Evolutionary conservation across 2,888 invertebrate species (phyloP).

Genomic region (Fragum whitleyi): DNA sequence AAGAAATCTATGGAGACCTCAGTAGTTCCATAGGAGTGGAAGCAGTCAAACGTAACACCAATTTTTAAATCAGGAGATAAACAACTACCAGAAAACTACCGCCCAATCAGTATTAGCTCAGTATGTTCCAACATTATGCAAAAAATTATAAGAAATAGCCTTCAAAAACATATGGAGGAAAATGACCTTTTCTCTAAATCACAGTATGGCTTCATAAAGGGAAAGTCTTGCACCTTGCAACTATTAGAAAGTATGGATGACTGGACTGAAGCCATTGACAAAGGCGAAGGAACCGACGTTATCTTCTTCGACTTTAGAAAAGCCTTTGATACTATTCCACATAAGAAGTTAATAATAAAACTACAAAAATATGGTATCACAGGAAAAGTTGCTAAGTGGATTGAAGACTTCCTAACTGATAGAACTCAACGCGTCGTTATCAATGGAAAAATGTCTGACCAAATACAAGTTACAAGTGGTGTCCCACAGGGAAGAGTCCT

Average conservation of each 20-base stretch:
- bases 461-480: neutral
- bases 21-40: neutral
- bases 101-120: constrained; percentile 13
- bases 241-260: constrained; percentile 7
- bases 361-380: constrained; percentile 19
- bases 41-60: too few species aligned
- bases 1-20: neutral
- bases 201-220: constrained; percentile 19
- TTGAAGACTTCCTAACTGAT: constrained; percentile 3
- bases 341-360: constrained; percentile 8
- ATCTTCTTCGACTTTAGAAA: constrained; percentile 30
- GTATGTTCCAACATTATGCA: neutral
- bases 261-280: constrained; percentile 9
- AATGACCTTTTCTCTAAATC: constrained; percentile 12
- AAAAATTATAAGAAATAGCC: constrained; percentile 2
- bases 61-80: constrained; percentile 8
- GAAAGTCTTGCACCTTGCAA: neutral
- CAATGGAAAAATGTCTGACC: neutral
- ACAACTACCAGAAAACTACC: neutral
- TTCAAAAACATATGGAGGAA: constrained; percentile 11
- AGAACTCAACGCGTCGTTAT: constrained; percentile 6
- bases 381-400: constrained; percentile 2
- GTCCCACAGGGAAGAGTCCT: constrained; percentile 30
- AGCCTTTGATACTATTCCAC: constrained; percentile 26
- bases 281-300: neutral